Base-by-base conservation (phyloP, 2,888 invertebrate species). In the Hypomecis atomaria region DNA sequence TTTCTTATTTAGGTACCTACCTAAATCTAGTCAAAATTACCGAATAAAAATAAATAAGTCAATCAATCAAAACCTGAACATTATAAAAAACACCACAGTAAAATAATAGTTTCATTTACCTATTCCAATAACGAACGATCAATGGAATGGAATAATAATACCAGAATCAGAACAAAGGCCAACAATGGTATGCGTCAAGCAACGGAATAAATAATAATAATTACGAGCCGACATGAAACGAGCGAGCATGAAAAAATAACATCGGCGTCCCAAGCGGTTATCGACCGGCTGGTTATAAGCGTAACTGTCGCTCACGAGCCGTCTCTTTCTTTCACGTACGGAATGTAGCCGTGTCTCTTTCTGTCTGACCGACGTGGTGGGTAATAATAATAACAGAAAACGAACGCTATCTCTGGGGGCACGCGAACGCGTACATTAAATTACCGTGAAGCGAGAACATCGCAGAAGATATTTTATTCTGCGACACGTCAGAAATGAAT, bases 91-190 rank as follows among this genome's bases (percentile, higher is more conserved):
- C 10, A 40, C 6, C 40, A 40, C 38, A 38, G 9, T 40, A 40
- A 7, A 40, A 7, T 9, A 40, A 10, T 40, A 9, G 10, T 40
- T 10, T 40, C 40, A 7, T 40, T 40, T 23, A 23, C 23, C 23
- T 23, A 23, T 23, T 23, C 23, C 40, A 8, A 40, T 6, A 38
- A 6, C 10, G 40, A 3, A 9, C 40, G 10, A 40, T 40, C 8
- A 10, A 40, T 40, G 4, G n/a, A 5, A 13, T 5, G 50, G 37
- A 59, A 59, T 59, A 59, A 59, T 53, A 59, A 59, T 53, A 59
- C 33, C 40, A 37, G 5, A 37, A 43, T 10, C 5, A 43, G 52
- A 38, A 59, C 52, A 59, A 59, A n/a, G 47, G 37, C 13, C 44
- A 38, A 59, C 52, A 59, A 59, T 13, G 47, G 37, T 34, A 55